Conservation (phyloP, 2,113 vertebrate genomes). For the Ophiodon elongatus region DNA sequence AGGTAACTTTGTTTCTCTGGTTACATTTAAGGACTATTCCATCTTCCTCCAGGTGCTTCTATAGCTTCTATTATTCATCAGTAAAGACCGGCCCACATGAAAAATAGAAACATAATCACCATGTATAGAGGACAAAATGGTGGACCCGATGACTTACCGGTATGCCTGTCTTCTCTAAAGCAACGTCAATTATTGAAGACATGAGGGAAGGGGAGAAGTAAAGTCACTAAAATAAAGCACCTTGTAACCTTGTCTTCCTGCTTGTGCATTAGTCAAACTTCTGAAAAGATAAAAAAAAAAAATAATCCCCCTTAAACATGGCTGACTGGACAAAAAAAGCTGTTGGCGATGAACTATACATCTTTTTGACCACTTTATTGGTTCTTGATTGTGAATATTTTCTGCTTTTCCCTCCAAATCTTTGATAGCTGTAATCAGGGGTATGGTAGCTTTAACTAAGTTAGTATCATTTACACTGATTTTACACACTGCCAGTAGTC, state of each 20-base stretch:
- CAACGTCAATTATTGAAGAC: slow-evolving; percentile 59
- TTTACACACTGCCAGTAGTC: background rate
- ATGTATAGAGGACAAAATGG: background rate
- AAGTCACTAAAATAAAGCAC: slow-evolving; percentile 25
- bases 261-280: slow-evolving; percentile 15
- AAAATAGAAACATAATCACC: slow-evolving; percentile 29
- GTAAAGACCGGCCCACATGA: slow-evolving; percentile 9
- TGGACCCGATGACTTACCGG: slow-evolving; percentile 1
- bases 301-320: background rate
- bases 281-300: background rate
- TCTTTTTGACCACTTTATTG: background rate
- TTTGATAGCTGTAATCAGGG: background rate
- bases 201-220: background rate
- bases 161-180: background rate
- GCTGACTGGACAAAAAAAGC: background rate
- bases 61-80: slow-evolving; percentile 64
- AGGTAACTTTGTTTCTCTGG: background rate
- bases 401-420: background rate
- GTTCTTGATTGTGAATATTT: background rate
- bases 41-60: slow-evolving; percentile 4
- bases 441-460: background rate
- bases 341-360: background rate
- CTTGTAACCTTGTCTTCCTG: slow-evolving; percentile 9
- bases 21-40: background rate
- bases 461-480: background rate